Evolutionary conservation across 2,888 invertebrate genomes (phyloP).

Genomic region (Spisula subtruncata): DNA sequence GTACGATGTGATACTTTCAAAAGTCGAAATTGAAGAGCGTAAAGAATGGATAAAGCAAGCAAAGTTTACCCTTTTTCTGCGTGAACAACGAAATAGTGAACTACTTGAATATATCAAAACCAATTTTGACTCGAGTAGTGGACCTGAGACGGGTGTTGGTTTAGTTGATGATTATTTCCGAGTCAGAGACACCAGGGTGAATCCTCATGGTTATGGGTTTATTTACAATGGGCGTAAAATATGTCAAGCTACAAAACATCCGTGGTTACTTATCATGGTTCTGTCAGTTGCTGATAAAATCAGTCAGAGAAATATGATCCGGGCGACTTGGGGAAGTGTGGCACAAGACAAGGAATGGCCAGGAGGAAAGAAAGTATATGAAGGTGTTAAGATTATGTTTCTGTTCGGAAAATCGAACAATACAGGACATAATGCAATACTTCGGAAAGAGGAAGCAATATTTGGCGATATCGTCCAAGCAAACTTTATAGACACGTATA

Average conservation of each 20-base stretch:
- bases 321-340: slow-evolving; percentile 4
- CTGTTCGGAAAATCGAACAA: not conserved
- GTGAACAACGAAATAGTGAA: not conserved
- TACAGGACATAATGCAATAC: not conserved
- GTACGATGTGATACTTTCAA: not conserved
- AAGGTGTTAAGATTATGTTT: not conserved
- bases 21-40: not conserved
- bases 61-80: not conserved
- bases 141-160: not conserved
- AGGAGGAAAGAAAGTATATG: not conserved
- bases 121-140: not conserved
- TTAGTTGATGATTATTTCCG: not conserved
- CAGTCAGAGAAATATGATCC: not conserved
- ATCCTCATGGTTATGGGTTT: not conserved
- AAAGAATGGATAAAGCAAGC: not conserved
- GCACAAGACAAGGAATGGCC: not conserved
- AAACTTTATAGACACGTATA: slow-evolving; percentile 23
- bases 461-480: slow-evolving; percentile 27
- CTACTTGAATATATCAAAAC: not conserved
- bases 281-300: not conserved
- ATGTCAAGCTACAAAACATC: not conserved
- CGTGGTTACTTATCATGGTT: not conserved
- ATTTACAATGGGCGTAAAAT: not conserved
- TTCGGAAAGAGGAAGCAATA: not conserved
- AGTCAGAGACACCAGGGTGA: not conserved